Conservation (phyloP, 1,140 invertebrate genomes). For the Aphidius gifuensis region DNA sequence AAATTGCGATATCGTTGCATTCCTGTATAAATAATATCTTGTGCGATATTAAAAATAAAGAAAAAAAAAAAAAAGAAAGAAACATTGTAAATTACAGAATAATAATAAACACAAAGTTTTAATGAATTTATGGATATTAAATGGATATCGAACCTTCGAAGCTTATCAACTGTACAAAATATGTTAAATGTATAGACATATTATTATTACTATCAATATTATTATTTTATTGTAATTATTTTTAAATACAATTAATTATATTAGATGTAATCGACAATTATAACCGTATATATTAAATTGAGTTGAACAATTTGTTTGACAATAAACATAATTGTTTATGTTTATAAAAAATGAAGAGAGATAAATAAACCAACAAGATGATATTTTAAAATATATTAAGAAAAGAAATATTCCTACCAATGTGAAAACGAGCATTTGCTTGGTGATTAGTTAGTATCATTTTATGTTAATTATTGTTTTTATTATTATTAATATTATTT, state of each 20-base stretch:
- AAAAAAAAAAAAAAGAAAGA: slow-evolving; percentile 12
- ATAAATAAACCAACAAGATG: too few relatives aligned
- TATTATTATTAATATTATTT: too few relatives aligned
- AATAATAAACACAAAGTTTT: slow-evolving; percentile 11
- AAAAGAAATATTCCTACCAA: too few relatives aligned
- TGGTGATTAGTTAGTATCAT: too few relatives aligned
- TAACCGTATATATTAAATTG: too few relatives aligned
- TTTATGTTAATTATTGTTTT: too few relatives aligned
- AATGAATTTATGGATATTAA: slow-evolving; percentile 26
- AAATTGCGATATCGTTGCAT: slow-evolving; percentile 20
- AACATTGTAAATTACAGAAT: slow-evolving; percentile 26
- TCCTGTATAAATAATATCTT: neutral
- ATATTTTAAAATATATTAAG: too few relatives aligned
- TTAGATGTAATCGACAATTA: slow-evolving; percentile 32
- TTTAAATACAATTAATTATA: too few relatives aligned
- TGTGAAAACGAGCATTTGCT: too few relatives aligned
- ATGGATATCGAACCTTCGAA: slow-evolving; percentile 35
- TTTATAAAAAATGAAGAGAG: too few relatives aligned
- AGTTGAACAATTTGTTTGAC: too few relatives aligned
- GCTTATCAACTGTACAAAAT: slow-evolving; percentile 47
- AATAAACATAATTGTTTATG: too few relatives aligned
- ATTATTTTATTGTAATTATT: slow-evolving; percentile 36
- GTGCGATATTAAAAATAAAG: slow-evolving; percentile 7
- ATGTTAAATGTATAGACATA: slow-evolving; percentile 40
- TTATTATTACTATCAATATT: slow-evolving; percentile 26